phyloP scores from a whole-genome alignment of 2,888 invertebrate genomes.

The Eumacrocentrus americanus region DNA sequence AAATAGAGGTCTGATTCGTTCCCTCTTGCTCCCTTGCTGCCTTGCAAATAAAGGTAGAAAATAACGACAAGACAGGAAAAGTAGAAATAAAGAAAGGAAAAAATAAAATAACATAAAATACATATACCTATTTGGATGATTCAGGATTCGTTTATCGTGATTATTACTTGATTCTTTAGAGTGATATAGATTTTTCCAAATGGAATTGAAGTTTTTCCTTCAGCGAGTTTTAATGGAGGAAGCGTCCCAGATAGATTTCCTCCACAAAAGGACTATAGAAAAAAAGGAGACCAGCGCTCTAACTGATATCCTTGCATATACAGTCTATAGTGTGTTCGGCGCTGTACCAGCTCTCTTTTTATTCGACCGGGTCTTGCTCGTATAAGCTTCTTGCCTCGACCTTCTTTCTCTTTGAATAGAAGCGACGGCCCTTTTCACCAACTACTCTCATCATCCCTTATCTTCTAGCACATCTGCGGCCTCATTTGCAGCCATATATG shows the following conservation, averaged over 20 bases:
- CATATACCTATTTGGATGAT: background rate
- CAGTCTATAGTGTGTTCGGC: background rate
- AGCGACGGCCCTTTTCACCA: slow-evolving; percentile 54
- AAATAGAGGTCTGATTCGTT: too few species aligned
- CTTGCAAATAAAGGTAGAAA: too few species aligned
- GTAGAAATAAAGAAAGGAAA: too few species aligned
- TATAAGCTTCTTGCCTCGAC: slow-evolving; percentile 24
- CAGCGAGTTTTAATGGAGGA: background rate
- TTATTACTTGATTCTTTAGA: too few species aligned
- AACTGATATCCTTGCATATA: background rate
- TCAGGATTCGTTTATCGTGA: background rate
- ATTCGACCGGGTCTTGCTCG: slow-evolving; percentile 3
- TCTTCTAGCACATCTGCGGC: slow-evolving; percentile 51
- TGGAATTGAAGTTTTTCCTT: background rate
- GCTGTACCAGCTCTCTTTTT: background rate
- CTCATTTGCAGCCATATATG: slow-evolving; percentile 55
- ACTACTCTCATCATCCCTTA: slow-evolving; percentile 54
- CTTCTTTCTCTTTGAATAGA: slow-evolving; percentile 34
- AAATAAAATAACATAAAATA: too few species aligned
- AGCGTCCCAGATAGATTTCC: slow-evolving; percentile 8
- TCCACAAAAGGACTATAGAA: background rate
- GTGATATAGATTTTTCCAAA: background rate
- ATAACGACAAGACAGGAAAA: too few species aligned
- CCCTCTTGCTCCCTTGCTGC: too few species aligned
- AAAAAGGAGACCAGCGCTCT: background rate